phyloP scores from a whole-genome alignment of 2,888 invertebrate genomes.

The Synanthedon vespiformis region DNA sequence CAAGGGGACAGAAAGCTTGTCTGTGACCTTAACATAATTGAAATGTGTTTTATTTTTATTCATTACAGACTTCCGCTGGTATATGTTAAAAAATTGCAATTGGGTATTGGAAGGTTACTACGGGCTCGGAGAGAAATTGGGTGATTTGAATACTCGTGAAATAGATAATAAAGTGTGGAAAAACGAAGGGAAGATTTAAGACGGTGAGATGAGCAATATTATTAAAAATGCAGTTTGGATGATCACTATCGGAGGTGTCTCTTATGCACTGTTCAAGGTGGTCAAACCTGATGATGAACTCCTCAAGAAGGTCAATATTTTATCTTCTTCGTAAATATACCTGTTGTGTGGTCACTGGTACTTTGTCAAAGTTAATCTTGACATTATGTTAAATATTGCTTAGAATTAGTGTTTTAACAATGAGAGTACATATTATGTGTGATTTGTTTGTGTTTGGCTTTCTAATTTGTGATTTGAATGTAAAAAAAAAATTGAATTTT shows the following conservation, averaged over 20 bases:
- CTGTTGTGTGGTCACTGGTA: slow-evolving; percentile 5
- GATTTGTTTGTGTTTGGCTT: background rate
- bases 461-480: background rate
- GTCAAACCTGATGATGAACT: slow-evolving; percentile 68
- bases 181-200: slow-evolving; percentile 60
- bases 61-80: slow-evolving; percentile 77
- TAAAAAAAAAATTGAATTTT: too few species aligned
- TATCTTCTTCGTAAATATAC: slow-evolving; percentile 4
- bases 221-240: slow-evolving; percentile 71
- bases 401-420: background rate
- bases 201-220: slow-evolving; percentile 58
- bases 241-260: slow-evolving; percentile 69
- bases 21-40: too few species aligned
- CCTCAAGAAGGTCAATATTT: slow-evolving; percentile 60
- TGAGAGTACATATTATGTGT: slow-evolving; percentile 1
- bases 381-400: background rate
- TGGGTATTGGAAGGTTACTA: slow-evolving; percentile 77
- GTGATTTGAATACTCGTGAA: slow-evolving; percentile 62
- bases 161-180: slow-evolving; percentile 70
- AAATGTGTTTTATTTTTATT: slow-evolving; percentile 3
- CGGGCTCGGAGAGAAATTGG: slow-evolving; percentile 73
- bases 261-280: slow-evolving; percentile 71
- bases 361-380: background rate
- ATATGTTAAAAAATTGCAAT: slow-evolving; percentile 75
- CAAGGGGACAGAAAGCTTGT: too few species aligned